Percentiles rank a stretch among this genome's conserved stretches.
Evolutionary conservation across 2,113 vertebrate species (phyloP).

Genomic region (Addax nasomaculatus): DNA sequence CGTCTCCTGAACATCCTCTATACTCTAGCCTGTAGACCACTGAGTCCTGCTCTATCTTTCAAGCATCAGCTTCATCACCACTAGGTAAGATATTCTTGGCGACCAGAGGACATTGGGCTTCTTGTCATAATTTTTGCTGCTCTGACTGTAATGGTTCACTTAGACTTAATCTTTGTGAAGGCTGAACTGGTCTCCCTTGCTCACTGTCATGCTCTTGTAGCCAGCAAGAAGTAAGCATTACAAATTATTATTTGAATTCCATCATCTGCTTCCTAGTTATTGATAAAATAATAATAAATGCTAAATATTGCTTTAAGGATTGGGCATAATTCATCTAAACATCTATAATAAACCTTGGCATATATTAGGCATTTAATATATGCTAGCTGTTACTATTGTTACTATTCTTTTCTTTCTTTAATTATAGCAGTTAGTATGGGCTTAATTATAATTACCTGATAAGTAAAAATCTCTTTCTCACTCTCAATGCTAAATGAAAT

Average conservation of each 20-base stretch:
- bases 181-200: not conserved
- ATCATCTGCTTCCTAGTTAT: not conserved
- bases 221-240: not conserved
- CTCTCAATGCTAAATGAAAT: constrained; percentile 35
- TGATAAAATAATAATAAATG: not conserved
- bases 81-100: not conserved
- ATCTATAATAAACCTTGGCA: not conserved
- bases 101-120: not conserved
- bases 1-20: not conserved
- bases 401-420: constrained; percentile 14
- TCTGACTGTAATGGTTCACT: not conserved
- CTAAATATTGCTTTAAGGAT: constrained; percentile 1
- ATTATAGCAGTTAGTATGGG: constrained; percentile 30
- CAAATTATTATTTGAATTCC: not conserved
- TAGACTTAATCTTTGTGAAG: not conserved
- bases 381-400: not conserved
- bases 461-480: constrained; percentile 30
- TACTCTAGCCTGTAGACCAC: not conserved
- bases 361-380: not conserved
- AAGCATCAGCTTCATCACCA: not conserved
- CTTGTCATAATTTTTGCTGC: not conserved
- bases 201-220: not conserved
- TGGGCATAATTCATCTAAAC: not conserved
- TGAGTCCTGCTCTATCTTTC: not conserved
- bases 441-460: constrained; percentile 45